Evolutionary conservation across 2,113 vertebrate genomes (phyloP).

Genomic region (Pachyramphus minor): DNA sequence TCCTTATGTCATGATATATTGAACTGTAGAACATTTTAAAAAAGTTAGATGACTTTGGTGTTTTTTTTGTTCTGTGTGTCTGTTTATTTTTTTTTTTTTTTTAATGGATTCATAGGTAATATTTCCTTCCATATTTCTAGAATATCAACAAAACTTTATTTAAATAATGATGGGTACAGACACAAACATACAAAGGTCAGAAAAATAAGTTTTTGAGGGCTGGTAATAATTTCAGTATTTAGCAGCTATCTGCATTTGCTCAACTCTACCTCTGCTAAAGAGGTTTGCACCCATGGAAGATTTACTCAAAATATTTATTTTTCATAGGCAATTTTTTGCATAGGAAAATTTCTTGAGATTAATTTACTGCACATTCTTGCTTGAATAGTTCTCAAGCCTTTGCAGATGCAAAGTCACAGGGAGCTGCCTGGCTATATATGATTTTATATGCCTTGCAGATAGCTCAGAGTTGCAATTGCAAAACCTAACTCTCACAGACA

Average conservation of each 20-base stretch:
- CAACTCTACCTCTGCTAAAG: neutral
- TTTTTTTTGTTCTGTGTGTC: neutral
- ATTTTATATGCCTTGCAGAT: constrained; percentile 19
- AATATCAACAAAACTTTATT: neutral
- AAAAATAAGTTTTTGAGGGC: neutral
- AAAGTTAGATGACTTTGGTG: neutral
- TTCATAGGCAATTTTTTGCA: neutral
- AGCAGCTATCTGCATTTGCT: neutral
- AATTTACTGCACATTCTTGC: constrained; percentile 36
- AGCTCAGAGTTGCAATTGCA: constrained; percentile 28
- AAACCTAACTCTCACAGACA: neutral
- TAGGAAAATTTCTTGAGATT: neutral
- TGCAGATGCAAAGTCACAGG: neutral
- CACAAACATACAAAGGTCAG: neutral
- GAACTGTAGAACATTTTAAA: neutral
- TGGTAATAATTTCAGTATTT: neutral
- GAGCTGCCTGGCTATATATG: neutral
- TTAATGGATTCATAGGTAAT: neutral
- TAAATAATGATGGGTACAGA: neutral
- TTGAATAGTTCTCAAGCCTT: constrained; percentile 24
- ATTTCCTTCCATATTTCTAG: neutral
- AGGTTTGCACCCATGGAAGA: neutral
- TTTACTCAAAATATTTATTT: neutral
- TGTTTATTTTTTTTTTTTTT: neutral
- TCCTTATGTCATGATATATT: neutral